phyloP scores from a whole-genome alignment of 2,797 vertebrate species.

The Nasua narica region DNA sequence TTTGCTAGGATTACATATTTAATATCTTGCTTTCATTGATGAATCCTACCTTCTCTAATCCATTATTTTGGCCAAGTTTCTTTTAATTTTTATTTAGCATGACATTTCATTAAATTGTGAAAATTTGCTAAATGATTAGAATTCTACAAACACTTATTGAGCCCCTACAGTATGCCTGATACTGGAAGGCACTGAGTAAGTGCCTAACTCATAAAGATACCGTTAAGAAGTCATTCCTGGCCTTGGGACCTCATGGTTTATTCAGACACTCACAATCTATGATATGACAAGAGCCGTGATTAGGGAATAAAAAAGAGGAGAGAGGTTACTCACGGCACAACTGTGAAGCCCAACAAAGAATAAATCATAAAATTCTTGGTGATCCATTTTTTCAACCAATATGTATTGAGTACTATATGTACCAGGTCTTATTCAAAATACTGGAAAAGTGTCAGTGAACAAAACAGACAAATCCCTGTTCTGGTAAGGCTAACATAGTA shows the following conservation, averaged over 20 bases:
- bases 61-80: neutral
- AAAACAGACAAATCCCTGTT: neutral
- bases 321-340: neutral
- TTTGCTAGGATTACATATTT: neutral
- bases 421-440: neutral
- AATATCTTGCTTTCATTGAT: neutral
- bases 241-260: neutral
- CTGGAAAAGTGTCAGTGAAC: neutral
- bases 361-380: neutral
- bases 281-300: neutral
- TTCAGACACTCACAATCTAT: neutral
- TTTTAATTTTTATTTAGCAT: neutral
- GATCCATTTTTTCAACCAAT: neutral
- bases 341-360: neutral
- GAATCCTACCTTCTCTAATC: neutral
- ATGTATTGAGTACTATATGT: neutral
- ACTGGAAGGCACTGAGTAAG: rapidly evolving
- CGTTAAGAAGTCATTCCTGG: neutral
- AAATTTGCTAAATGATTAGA: neutral
- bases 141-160: neutral
- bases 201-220: neutral
- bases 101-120: neutral
- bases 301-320: neutral
- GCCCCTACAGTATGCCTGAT: neutral
- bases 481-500: neutral